Percentiles rank a stretch among this genome's conserved stretches.
These are phyloP conservation scores for Pseudopipra pipra DNA, from an alignment of 2,113 vertebrate genomes.

Conservation along the genomic window DNA sequence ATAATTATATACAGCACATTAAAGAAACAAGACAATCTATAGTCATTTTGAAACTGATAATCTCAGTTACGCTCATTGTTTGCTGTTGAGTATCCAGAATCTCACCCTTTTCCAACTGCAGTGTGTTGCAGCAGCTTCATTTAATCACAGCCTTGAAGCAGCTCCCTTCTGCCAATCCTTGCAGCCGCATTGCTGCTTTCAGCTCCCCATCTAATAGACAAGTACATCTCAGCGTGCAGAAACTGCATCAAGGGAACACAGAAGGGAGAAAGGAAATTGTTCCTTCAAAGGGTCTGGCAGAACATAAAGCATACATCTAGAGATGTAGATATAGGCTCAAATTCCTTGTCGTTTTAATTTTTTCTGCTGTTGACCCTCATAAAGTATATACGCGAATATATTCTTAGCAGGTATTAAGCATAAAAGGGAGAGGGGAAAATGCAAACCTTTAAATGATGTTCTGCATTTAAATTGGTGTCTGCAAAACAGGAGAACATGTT, in stretches of 20 bases:
- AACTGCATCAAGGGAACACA: not conserved
- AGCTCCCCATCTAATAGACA: not conserved
- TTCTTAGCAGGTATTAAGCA: not conserved
- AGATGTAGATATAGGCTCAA: not conserved
- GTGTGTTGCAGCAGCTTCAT: slow-evolving; percentile 26
- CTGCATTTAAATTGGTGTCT: not conserved
- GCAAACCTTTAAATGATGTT: not conserved
- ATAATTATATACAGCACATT: not conserved
- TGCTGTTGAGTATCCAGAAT: not conserved
- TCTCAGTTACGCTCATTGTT: not conserved
- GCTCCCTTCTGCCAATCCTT: slow-evolving; percentile 35
- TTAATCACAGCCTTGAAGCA: slow-evolving; percentile 38
- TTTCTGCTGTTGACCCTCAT: not conserved
- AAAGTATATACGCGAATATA: not conserved
- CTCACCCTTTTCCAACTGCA: slow-evolving; percentile 49
- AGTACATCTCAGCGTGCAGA: not conserved
- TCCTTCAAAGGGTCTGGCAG: not conserved
- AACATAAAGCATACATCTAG: not conserved
- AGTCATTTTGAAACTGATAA: not conserved
- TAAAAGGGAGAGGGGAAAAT: not conserved
- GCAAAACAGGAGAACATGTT: not conserved
- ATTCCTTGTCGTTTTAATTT: not conserved
- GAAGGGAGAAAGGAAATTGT: not conserved
- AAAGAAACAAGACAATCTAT: not conserved
- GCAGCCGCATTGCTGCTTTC: slow-evolving; percentile 57